Base-by-base conservation (phyloP, 2,113 vertebrate species). In the Zosterops hypoxanthus region DNA sequence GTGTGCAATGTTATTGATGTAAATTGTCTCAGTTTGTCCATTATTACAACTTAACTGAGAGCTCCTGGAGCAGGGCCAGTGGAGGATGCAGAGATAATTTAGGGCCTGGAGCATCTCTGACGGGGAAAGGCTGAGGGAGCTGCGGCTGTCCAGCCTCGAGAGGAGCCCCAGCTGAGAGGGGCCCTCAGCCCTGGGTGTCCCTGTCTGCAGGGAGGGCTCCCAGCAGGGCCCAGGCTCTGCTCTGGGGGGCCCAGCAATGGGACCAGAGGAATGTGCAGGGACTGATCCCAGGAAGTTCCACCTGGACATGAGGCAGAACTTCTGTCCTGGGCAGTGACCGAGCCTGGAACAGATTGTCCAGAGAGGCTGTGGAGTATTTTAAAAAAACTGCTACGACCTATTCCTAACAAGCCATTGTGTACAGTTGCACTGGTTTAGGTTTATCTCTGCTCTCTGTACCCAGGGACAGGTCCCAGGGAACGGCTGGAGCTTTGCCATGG, bases 271-370 rank as follows among this genome's bases (percentile, higher is more conserved):
- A 39, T 5, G 6, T 34, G 29, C 55, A 70, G 79, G 44, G 29
- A 29, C 55, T 50, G 79, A 70, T 1, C 9, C 47, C 81, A 39
- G 68, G 14, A 13, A 5, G 5, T 28, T 64, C 41, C 57, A 2
- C 14, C 6, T 39, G 39, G 8, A 1, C 47, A 64, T 0, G 69
- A 39, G 41, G 28, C n/a, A 73, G 23, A 55, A 39, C 59, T 84
- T 84, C 41, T 73, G 0, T 1, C 28, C 49, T 47, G n/a, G 1
- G 41, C 50, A 73, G 28, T 23, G 68, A 0, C 39, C 1, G 0
- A 64, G 57, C 2, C 0, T 23, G 55, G 59, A 68, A 55, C 14
- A 73, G 11, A 55, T 46, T 46, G 18, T 0, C 18, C 57, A 72
- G 57, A 44, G 47, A 31, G 14, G 3, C 0, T 53, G 39, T 53